These are phyloP conservation scores for Drosophila novamexicana DNA, from an alignment of 1,140 invertebrate species.

Conservation along the genomic window DNA sequence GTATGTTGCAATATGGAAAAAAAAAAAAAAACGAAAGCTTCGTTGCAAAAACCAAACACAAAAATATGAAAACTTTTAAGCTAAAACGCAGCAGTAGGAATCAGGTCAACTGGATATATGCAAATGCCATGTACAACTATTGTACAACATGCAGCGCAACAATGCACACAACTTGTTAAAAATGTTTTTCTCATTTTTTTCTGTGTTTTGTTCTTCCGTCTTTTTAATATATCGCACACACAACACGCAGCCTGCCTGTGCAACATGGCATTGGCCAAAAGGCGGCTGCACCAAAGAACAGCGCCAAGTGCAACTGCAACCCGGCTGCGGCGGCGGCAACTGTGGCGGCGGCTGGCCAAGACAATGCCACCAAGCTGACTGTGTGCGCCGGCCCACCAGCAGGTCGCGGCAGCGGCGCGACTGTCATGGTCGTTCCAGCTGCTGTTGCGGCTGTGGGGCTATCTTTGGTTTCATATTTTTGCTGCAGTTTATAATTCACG, in stretches of 20 bases:
- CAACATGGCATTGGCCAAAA: constrained; percentile 57
- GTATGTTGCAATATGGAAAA: constrained; percentile 29
- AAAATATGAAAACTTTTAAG: constrained; percentile 27
- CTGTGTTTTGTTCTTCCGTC: neutral
- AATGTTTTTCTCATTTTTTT: constrained; percentile 46
- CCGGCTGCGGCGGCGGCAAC: neutral
- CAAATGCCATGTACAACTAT: constrained; percentile 68
- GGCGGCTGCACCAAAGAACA: constrained; percentile 60
- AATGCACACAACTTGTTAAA: constrained; percentile 63
- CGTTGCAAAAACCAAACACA: constrained; percentile 23
- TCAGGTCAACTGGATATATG: constrained; percentile 74
- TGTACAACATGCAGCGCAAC: constrained; percentile 61
- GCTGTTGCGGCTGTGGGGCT: constrained; percentile 1
- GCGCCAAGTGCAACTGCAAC: constrained; percentile 69
- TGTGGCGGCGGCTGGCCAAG: constrained; percentile 46
- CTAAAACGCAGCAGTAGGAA: constrained; percentile 37
- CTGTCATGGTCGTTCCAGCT: constrained; percentile 15
- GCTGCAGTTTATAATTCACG: constrained; percentile 29
- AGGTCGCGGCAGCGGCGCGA: constrained; percentile 22
- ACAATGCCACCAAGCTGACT: constrained; percentile 60
- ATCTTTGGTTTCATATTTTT: constrained; percentile 22
- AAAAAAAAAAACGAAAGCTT: neutral
- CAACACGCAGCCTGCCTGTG: constrained; percentile 30
- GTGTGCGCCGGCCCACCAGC: constrained; percentile 20
- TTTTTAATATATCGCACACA: constrained; percentile 53